Evolutionary conservation across 64 coral and sea anemone species (phyloP).

Genomic region (Anthopleura sola): DNA sequence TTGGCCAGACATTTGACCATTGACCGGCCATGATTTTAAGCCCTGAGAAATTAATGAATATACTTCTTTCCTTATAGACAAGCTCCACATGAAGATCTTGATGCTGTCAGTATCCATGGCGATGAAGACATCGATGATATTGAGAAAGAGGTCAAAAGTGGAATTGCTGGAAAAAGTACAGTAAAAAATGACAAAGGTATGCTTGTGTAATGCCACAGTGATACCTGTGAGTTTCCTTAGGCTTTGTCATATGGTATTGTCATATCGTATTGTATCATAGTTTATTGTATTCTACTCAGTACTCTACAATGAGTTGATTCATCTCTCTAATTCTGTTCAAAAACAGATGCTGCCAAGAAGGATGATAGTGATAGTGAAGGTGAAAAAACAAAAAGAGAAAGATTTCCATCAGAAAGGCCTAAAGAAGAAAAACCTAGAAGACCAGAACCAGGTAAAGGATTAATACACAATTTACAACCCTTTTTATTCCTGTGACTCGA

Average conservation of each 20-base stretch:
- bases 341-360: not conserved
- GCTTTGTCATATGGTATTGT: too few species aligned
- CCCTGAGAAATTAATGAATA: too few species aligned
- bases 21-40: too few species aligned
- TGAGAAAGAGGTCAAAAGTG: slow-evolving; percentile 87
- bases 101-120: slow-evolving; percentile 98
- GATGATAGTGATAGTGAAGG: slow-evolving; percentile 10
- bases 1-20: too few species aligned
- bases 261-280: too few species aligned
- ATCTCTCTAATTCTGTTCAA: not conserved
- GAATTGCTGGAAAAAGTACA: not conserved
- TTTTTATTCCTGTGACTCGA: not conserved
- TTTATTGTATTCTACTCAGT: too few species aligned
- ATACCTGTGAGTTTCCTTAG: too few species aligned
- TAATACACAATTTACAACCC: too few species aligned
- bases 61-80: not conserved
- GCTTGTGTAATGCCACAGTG: not conserved
- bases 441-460: slow-evolving; percentile 2
- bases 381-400: slow-evolving; percentile 7
- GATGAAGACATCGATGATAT: slow-evolving; percentile 94
- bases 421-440: not conserved
- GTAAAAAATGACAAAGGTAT: not conserved
- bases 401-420: slow-evolving; percentile 21
- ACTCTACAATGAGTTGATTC: too few species aligned
- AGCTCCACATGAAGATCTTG: slow-evolving; percentile 43